Conservation (phyloP, 1,140 invertebrate species). For the Drosophila sturtevanti region DNA sequence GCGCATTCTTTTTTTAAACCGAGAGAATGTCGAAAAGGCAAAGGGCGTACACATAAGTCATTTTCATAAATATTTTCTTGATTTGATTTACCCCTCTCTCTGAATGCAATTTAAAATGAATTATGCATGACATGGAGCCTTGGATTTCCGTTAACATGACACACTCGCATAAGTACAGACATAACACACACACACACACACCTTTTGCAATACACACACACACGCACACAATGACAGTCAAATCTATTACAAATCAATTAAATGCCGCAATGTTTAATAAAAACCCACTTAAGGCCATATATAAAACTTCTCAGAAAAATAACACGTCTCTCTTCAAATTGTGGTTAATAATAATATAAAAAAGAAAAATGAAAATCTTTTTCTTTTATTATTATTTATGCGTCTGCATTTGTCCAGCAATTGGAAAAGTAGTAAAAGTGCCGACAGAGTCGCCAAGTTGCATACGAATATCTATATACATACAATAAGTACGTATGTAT, state of each 20-base stretch:
- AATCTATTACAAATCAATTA: slow-evolving; percentile 81
- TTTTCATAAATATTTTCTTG: slow-evolving; percentile 35
- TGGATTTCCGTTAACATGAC: slow-evolving; percentile 71
- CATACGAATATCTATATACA: slow-evolving; percentile 14
- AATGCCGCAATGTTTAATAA: slow-evolving; percentile 74
- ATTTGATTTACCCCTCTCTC: slow-evolving; percentile 7
- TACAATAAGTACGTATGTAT: not conserved
- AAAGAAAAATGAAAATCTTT: slow-evolving; percentile 39
- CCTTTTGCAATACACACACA: slow-evolving; percentile 9
- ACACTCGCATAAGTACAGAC: slow-evolving; percentile 43
- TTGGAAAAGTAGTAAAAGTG: slow-evolving; percentile 67
- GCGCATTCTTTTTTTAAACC: not conserved
- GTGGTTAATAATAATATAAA: slow-evolving; percentile 57
- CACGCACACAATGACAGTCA: slow-evolving; percentile 46
- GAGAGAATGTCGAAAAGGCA: slow-evolving; percentile 28
- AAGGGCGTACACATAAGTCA: slow-evolving; percentile 49
- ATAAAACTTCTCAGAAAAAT: slow-evolving; percentile 47
- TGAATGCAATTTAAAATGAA: slow-evolving; percentile 64
- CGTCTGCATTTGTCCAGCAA: slow-evolving; percentile 49
- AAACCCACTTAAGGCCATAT: slow-evolving; percentile 66
- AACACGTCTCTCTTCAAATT: slow-evolving; percentile 40
- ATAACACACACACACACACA: slow-evolving; percentile 5
- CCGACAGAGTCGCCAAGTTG: slow-evolving; percentile 28
- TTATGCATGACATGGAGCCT: slow-evolving; percentile 69
- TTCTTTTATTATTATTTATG: slow-evolving; percentile 60